phyloP scores from a whole-genome alignment of 2,888 invertebrate species.

The Hermodice carunculata region DNA sequence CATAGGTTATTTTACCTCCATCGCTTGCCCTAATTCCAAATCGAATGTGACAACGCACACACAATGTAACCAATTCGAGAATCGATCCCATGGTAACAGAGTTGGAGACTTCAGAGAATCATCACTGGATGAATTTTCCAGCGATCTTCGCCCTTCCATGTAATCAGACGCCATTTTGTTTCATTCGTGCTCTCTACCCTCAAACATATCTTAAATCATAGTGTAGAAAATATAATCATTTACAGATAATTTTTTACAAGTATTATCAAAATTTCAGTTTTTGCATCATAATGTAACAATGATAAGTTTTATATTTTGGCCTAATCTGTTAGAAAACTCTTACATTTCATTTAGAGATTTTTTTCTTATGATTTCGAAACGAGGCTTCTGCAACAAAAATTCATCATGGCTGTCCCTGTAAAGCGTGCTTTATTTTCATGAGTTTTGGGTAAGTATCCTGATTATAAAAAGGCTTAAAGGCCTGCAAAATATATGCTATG shows the following conservation, averaged over 20 bases:
- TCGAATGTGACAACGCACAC: conserved; percentile 99
- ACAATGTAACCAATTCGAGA: conserved; percentile 95
- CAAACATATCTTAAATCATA: too few relatives aligned
- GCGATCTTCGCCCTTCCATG: too few relatives aligned
- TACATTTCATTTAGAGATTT: too few relatives aligned
- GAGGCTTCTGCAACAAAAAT: conserved; percentile 42
- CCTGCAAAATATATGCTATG: too few relatives aligned
- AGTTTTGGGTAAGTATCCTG: conserved; percentile 7
- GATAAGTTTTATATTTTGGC: too few relatives aligned
- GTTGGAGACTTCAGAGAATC: conserved; percentile 40
- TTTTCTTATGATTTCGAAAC: conserved; percentile 15
- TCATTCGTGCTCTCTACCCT: too few relatives aligned
- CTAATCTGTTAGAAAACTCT: too few relatives aligned
- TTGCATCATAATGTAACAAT: too few relatives aligned
- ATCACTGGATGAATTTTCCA: conserved; percentile 15
- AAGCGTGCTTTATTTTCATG: not conserved
- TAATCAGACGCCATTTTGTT: too few relatives aligned
- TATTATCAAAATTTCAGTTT: too few relatives aligned
- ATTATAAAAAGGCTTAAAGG: not conserved
- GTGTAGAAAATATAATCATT: too few relatives aligned
- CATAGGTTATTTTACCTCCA: conserved; percentile 78
- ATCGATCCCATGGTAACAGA: conserved; percentile 71
- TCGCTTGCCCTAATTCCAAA: conserved; percentile 97
- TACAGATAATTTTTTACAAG: too few relatives aligned
- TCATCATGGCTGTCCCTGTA: conserved; percentile 61